Evolutionary conservation across 2,888 invertebrate species (phyloP), one percentile per base, ranked within the genome.

Genomic region (Platycnemis pennipes): DNA sequence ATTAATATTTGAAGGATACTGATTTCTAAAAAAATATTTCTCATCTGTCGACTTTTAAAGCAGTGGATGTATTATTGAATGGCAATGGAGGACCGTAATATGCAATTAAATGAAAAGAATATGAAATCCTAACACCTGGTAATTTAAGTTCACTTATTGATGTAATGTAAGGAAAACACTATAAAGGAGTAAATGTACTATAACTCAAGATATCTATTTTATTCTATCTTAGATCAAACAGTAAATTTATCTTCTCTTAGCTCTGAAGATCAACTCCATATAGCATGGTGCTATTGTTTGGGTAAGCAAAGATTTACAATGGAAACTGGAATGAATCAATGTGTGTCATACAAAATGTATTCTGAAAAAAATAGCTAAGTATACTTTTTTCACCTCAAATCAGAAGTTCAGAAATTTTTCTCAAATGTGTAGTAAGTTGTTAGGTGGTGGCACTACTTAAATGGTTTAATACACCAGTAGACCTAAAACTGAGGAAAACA

Each of bases 121-220:
- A 91, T 63, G 63, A 44, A 44, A 8, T n/a, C 3, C 91, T 91
- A 91, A 69, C 49, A 63, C 69, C 63, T 37, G 91, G 63, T 91
- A 63, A 91, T 63, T 91, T 91, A 91, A 91, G 91, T 91, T 91
- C 42, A 91, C 63, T 91, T 69, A 91, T 91, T 91, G 91, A 91
- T 91, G 91, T 91, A 91, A 91, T 91, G 91, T 91, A 91, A 91
- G 91, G 91, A 63, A 91, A 91, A 69, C 63, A 91, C 63, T 91
- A 91, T 91, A 91, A 91, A 63, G 63, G 91, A 91, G 91, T 91
- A 91, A 91, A 91, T 91, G 91, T 91, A 91, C 91, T 91, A 91
- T 91, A 91, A 91, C 91, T 91, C 56, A 91, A 91, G 91, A 91
- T 91, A 91, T 91, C 91, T 91, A 91, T 91, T 91, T 91, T 91